A percentile compares a stretch with the other conserved stretches of the same genome.
Evolutionary conservation across 2,113 vertebrate genomes (phyloP).

Genomic region (Aptenodytes forsteri): DNA sequence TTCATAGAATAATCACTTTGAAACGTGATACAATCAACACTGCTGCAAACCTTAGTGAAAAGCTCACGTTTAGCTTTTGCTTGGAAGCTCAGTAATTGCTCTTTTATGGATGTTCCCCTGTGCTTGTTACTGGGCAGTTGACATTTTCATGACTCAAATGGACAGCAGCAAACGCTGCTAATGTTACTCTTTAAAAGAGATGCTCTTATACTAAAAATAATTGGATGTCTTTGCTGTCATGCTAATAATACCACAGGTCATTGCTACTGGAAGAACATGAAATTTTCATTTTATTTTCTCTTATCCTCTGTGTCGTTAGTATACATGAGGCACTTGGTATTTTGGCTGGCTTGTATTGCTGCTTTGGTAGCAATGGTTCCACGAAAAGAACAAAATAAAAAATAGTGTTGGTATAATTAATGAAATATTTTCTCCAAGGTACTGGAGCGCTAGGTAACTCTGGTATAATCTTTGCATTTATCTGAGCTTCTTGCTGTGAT

Average conservation of each 20-base stretch:
- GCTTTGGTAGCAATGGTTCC: background rate
- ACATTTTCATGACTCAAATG: background rate
- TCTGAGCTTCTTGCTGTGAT: background rate
- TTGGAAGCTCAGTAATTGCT: constrained; percentile 42
- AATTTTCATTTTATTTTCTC: background rate
- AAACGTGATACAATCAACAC: background rate
- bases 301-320: background rate
- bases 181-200: background rate
- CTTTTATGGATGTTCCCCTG: background rate
- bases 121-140: background rate
- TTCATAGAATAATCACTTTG: constrained; percentile 16
- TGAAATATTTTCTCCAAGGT: background rate
- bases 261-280: background rate
- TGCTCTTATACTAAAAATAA: constrained; percentile 20
- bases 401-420: background rate
- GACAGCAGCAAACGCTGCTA: background rate
- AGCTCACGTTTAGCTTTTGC: background rate
- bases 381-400: background rate
- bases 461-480: background rate
- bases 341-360: background rate
- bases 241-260: constrained; percentile 4
- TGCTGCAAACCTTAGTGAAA: background rate
- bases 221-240: background rate
- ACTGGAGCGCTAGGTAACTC: background rate
- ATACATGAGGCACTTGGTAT: background rate